Percentiles rank a stretch among this genome's conserved stretches.
Conservation (phyloP, 2,888 invertebrate species). For the Saturnia pavonia region DNA sequence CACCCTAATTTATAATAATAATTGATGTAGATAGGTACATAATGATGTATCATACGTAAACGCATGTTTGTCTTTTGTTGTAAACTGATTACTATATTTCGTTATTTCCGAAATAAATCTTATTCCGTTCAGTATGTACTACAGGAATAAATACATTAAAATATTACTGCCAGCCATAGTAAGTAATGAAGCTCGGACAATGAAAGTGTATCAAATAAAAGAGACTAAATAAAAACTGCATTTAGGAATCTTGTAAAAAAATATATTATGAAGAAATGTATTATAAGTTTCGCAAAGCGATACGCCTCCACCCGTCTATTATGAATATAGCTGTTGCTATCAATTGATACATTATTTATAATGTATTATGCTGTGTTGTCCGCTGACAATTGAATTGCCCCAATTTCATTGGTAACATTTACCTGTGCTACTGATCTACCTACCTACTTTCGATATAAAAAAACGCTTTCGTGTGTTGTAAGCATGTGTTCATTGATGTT, state of each 20-base stretch:
- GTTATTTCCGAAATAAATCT: too few species aligned
- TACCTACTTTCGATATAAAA: constrained; percentile 37
- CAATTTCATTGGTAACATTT: constrained; percentile 54
- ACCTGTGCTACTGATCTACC: constrained; percentile 57
- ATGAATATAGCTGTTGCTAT: constrained; percentile 53
- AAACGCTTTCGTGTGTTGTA: constrained; percentile 46
- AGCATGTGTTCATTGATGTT: constrained; percentile 60
- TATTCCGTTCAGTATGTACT: neutral
- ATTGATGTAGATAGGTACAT: too few species aligned
- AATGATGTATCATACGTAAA: too few species aligned
- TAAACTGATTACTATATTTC: too few species aligned
- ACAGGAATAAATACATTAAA: neutral
- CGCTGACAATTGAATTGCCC: constrained; percentile 63
- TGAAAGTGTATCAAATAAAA: neutral
- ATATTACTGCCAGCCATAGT: neutral
- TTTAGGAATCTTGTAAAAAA: neutral
- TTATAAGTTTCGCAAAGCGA: constrained; percentile 40
- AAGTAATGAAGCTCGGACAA: neutral
- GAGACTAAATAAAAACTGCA: neutral
- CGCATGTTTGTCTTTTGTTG: too few species aligned
- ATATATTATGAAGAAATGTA: constrained; percentile 14
- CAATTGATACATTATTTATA: constrained; percentile 26
- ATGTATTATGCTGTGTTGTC: constrained; percentile 50
- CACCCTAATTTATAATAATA: too few species aligned
- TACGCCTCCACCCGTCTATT: constrained; percentile 33